Percentiles rank a stretch among this genome's conserved stretches.
These are phyloP conservation scores for Saccostrea cuccullata DNA, from an alignment of 1,140 invertebrate genomes.

Conservation along the genomic window DNA sequence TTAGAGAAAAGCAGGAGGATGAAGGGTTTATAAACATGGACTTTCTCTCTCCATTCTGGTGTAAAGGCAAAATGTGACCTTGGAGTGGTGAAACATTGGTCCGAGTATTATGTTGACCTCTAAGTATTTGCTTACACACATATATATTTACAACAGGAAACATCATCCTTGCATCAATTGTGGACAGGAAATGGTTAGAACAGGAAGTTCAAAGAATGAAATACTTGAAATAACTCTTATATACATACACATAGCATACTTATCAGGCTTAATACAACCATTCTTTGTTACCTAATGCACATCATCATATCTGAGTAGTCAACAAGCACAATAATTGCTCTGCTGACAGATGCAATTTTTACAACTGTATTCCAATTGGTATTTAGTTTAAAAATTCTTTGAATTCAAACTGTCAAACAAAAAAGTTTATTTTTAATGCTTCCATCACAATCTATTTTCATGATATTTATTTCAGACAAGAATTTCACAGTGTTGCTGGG, in stretches of 20 bases:
- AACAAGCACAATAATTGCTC: neutral
- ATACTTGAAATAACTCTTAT: conserved; percentile 33
- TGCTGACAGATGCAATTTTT: too few species aligned
- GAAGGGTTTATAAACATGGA: neutral
- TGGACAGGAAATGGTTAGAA: neutral
- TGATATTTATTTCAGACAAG: conserved; percentile 8
- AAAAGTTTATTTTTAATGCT: neutral
- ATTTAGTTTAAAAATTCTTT: too few species aligned
- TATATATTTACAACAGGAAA: neutral
- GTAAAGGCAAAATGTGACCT: neutral
- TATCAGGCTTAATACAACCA: neutral
- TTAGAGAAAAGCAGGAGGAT: neutral
- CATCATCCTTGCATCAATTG: conserved; percentile 12
- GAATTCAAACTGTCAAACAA: too few species aligned
- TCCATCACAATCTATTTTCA: neutral
- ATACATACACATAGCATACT: neutral
- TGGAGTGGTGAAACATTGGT: neutral
- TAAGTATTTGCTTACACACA: neutral
- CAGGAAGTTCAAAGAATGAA: conserved; percentile 33
- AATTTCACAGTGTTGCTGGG: conserved; percentile 22
- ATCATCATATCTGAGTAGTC: neutral
- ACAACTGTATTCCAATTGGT: too few species aligned
- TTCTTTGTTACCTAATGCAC: neutral
- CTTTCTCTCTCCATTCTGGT: neutral
- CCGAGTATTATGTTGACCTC: neutral